Conservation (phyloP, 2,113 vertebrate genomes). For the Motacilla tschutschensis region DNA sequence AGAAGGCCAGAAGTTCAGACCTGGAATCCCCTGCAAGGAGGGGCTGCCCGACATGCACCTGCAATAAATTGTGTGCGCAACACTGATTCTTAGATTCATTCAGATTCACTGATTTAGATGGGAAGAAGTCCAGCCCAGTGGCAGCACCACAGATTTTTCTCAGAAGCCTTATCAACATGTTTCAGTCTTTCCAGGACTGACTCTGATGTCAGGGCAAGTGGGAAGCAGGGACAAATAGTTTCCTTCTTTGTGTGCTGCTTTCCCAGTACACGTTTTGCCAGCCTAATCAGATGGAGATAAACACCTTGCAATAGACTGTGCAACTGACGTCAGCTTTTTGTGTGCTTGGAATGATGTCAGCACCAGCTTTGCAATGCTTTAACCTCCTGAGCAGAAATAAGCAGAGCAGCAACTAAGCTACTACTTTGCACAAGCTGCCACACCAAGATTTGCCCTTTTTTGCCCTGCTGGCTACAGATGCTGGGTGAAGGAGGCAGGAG, state of each 20-base stretch:
- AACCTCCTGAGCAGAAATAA: slow-evolving; percentile 26
- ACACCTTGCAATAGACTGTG: slow-evolving; percentile 22
- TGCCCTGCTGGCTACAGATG: neutral
- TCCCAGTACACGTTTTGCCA: neutral
- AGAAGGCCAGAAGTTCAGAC: neutral
- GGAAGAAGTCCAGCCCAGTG: neutral
- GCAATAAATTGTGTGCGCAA: neutral
- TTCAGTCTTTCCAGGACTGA: neutral
- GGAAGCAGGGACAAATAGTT: neutral
- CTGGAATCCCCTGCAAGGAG: neutral
- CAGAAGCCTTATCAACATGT: neutral
- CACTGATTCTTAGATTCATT: neutral
- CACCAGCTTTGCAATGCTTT: neutral
- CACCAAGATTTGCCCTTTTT: neutral
- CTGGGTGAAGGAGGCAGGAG: neutral
- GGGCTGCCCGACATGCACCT: neutral
- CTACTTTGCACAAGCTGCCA: slow-evolving; percentile 4
- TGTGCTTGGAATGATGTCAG: slow-evolving; percentile 40
- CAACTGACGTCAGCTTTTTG: slow-evolving; percentile 46
- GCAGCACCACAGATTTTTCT: neutral
- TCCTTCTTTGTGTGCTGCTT: neutral
- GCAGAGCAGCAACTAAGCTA: neutral
- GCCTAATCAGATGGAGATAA: slow-evolving; percentile 59
- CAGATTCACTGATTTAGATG: neutral
- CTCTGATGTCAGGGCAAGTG: fast-evolving